A percentile compares a stretch with the other conserved stretches of the same genome.
These are phyloP conservation scores for Tenthredo notha DNA, from an alignment of 2,888 invertebrate species.

Conservation along the genomic window DNA sequence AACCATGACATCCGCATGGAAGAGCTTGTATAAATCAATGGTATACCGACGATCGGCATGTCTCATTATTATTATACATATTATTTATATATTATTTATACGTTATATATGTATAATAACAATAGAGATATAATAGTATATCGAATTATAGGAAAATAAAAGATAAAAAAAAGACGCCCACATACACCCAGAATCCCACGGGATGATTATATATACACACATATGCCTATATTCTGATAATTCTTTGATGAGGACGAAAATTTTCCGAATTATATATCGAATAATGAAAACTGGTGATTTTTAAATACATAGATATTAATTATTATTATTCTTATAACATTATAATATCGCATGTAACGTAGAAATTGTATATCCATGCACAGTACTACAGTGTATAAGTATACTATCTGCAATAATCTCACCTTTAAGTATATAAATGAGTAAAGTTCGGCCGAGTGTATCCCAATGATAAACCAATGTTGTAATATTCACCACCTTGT, in stretches of 20 bases:
- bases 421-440: neutral
- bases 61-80: neutral
- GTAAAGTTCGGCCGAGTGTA: neutral
- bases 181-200: neutral
- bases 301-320: no score
- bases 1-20: neutral
- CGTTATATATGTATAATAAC: neutral
- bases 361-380: neutral
- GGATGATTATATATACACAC: neutral
- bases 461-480: neutral
- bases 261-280: no score
- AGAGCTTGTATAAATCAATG: neutral
- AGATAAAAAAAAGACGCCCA: neutral
- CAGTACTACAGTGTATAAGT: neutral
- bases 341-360: neutral
- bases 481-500: constrained; percentile 16
- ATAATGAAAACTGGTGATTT: no score
- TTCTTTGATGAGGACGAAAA: neutral
- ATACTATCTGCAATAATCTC: neutral
- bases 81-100: neutral
- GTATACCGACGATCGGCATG: neutral
- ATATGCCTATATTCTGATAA: neutral
- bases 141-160: neutral
- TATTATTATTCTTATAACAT: neutral
- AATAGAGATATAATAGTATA: neutral